Evolutionary conservation across 2,113 vertebrate genomes (phyloP), one percentile per base, ranked within the genome.

Genomic region (Rana temporaria): DNA sequence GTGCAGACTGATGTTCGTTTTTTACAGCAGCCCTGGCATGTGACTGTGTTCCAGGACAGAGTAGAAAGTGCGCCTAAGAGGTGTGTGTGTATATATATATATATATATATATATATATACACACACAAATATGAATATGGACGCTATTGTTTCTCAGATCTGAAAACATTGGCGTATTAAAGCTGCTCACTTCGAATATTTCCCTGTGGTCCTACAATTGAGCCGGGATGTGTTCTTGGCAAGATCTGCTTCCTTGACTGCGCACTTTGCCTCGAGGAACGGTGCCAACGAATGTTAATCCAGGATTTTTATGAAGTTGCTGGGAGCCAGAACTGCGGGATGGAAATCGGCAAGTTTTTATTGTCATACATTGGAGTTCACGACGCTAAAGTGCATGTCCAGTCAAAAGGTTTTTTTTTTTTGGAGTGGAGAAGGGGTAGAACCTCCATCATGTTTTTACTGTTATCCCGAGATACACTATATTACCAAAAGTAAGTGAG

Each of bases 261-360:
- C 66, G 48, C 76, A 66, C 22, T 78, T 78, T 57, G 62, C 63
- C 34, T 56, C 53, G n/a, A 52, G 76, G 76, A 66, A 16, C 6
- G 16, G 6, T 34, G 76, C 62, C 76, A 78, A 67, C 55, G 63
- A 78, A 78, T 66, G 59, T 52, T 78, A 78, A 78, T 78, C 63
- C 52, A 32, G 48, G 32, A 48, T 66, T 78, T 78, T 66, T 78
- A 78, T 78, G 76, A 66, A 66, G 76, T 66, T 24, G 48, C 42
- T 26, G 22, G 64, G 60, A 78, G 48, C 38, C 16, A 65, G 22
- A 14, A 17, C 38, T 26, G 60, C 18, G n/a, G 34, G 52, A 55
- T 22, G 59, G 60, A 65, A 78, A 78, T 65, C 16, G 64, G 74
- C 74, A 77, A 60, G n/a, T 52, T 78, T 63, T 78, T 63, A 78